Percentiles rank a stretch among this genome's conserved stretches.
These are phyloP conservation scores for Gobiocypris rarus DNA, from an alignment of 2,113 vertebrate species.

Conservation along the genomic window DNA sequence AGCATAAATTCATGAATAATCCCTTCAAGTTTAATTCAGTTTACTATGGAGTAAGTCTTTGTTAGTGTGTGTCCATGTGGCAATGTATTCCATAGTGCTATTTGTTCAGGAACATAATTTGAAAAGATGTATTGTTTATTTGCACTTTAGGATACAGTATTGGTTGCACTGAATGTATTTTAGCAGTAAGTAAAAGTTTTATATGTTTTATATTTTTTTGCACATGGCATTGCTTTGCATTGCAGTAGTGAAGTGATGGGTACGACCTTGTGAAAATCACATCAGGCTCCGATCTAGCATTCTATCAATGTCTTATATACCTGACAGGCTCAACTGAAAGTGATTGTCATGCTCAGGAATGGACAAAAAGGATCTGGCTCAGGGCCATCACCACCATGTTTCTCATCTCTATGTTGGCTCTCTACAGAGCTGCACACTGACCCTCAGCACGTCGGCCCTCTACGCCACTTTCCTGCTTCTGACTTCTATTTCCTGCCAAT, in stretches of 20 bases:
- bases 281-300: background rate
- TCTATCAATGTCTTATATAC: background rate
- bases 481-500: slow-evolving; percentile 67
- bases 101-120: too few relatives aligned
- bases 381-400: background rate
- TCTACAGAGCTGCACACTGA: background rate
- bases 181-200: background rate
- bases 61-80: too few relatives aligned
- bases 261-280: slow-evolving; percentile 24
- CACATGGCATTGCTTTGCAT: background rate
- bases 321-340: slow-evolving; percentile 21
- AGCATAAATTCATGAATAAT: too few relatives aligned
- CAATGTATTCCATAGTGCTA: too few relatives aligned
- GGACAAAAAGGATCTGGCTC: slow-evolving; percentile 30
- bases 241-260: background rate
- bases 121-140: too few relatives aligned
- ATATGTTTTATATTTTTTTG: background rate
- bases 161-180: too few relatives aligned
- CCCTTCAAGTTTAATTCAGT: too few relatives aligned
- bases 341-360: slow-evolving; percentile 32
- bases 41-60: too few relatives aligned
- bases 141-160: too few relatives aligned
- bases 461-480: slow-evolving; percentile 31
- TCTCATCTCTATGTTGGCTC: slow-evolving; percentile 4
- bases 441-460: background rate